These are phyloP conservation scores for Achlya flavicornis DNA, from an alignment of 2,888 invertebrate genomes.

Conservation along the genomic window DNA sequence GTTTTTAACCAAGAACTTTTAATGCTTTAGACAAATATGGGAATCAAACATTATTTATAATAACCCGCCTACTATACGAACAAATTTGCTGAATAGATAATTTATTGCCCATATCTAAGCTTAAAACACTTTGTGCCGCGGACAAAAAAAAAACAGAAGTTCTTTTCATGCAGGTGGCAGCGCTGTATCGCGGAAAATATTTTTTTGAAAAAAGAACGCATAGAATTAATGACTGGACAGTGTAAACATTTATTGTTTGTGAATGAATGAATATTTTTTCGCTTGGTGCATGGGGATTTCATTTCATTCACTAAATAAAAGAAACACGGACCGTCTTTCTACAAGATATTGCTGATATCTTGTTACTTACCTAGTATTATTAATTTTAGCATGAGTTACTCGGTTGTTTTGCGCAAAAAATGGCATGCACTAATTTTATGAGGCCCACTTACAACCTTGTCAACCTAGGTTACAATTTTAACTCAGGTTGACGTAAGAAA, in stretches of 20 bases:
- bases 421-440: too few species aligned
- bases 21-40: constrained; percentile 52
- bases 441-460: too few species aligned
- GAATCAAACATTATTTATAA: constrained; percentile 44
- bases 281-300: constrained; percentile 8
- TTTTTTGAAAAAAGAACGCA: constrained; percentile 29
- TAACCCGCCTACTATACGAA: constrained; percentile 75
- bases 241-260: constrained; percentile 75
- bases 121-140: constrained; percentile 36
- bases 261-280: constrained; percentile 32
- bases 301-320: constrained; percentile 23
- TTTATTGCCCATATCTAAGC: constrained; percentile 66
- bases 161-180: constrained; percentile 40
- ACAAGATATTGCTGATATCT: too few species aligned
- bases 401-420: too few species aligned
- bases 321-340: neutral
- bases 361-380: too few species aligned
- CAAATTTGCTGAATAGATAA: constrained; percentile 77
- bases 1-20: constrained; percentile 40
- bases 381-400: too few species aligned
- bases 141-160: constrained; percentile 38
- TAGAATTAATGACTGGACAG: constrained; percentile 63
- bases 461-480: too few species aligned
- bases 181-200: constrained; percentile 35
- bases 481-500: too few species aligned